These are phyloP conservation scores for Silurus glanis DNA, from an alignment of 2,113 vertebrate species.

Conservation along the genomic window DNA sequence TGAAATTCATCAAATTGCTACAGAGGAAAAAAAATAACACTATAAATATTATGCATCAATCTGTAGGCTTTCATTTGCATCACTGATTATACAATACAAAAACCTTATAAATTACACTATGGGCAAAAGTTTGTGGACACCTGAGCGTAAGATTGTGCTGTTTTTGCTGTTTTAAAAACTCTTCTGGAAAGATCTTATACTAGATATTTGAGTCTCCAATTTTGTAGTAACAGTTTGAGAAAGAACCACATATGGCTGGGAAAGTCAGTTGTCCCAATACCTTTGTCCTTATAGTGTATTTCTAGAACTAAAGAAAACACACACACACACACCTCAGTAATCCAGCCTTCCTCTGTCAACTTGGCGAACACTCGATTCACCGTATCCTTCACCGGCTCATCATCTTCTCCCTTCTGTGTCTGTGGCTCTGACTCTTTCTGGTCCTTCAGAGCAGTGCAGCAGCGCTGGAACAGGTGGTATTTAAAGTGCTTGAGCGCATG, in stretches of 20 bases:
- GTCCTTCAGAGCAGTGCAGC: conserved; percentile 59
- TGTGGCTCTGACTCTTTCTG: conserved; percentile 61
- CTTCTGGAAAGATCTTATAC: too few relatives aligned
- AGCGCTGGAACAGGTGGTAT: conserved; percentile 76
- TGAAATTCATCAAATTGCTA: conserved; percentile 76
- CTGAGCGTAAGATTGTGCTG: too few relatives aligned
- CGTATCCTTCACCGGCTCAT: conserved; percentile 77
- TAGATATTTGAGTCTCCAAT: too few relatives aligned
- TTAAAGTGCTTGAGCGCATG: conserved; percentile 84
- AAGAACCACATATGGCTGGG: too few relatives aligned
- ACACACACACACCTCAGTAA: conserved; percentile 71
- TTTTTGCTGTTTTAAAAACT: too few relatives aligned
- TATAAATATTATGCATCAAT: background rate
- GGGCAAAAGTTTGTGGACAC: too few relatives aligned
- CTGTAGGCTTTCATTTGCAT: background rate
- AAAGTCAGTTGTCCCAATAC: too few relatives aligned
- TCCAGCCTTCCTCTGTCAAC: conserved; percentile 71
- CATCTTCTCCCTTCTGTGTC: conserved; percentile 47
- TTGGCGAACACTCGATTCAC: conserved; percentile 71
- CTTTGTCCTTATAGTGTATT: too few relatives aligned
- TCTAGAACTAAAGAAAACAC: background rate
- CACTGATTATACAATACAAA: background rate
- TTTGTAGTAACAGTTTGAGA: too few relatives aligned
- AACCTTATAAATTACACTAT: background rate
- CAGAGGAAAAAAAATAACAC: background rate